phyloP scores from a whole-genome alignment of 2,888 invertebrate species.

The Tuta absoluta region DNA sequence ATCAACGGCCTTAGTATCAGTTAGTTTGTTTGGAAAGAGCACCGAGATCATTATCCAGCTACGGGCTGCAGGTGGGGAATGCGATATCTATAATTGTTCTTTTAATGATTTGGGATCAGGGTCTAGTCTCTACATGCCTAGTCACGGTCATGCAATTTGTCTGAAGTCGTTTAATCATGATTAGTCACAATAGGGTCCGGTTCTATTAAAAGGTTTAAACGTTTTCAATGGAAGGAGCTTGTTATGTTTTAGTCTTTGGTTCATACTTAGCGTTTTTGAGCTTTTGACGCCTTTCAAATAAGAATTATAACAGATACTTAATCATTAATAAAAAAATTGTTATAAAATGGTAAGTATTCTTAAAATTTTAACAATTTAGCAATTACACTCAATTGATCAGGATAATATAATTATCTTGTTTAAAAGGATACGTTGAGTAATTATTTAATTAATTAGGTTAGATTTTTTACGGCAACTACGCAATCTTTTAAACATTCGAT shows the following conservation, averaged over 20 bases:
- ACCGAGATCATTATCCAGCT: conserved; percentile 72
- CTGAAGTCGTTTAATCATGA: conserved; percentile 81
- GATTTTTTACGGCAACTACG: neutral
- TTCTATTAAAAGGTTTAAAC: conserved; percentile 72
- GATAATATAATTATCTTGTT: neutral
- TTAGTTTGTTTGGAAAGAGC: conserved; percentile 68
- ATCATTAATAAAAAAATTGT: neutral
- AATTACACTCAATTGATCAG: neutral
- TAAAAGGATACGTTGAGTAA: neutral
- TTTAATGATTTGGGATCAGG: conserved; percentile 78
- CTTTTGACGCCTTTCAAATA: conserved; percentile 21
- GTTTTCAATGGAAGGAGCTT: conserved; percentile 64
- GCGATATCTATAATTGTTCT: conserved; percentile 81
- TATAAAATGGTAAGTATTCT: too few relatives aligned
- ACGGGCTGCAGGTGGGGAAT: conserved; percentile 78
- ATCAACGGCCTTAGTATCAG: conserved; percentile 44
- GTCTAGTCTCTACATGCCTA: conserved; percentile 72
- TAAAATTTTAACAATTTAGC: too few relatives aligned
- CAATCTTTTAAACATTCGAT: neutral
- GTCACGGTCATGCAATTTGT: conserved; percentile 81
- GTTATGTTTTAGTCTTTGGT: conserved; percentile 44
- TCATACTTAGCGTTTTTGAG: conserved; percentile 33
- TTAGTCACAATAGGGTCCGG: conserved; percentile 78
- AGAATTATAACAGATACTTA: neutral
- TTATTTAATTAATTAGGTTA: too few relatives aligned